Conservation (phyloP, 2,888 invertebrate species). For the Dromius quadrimaculatus region DNA sequence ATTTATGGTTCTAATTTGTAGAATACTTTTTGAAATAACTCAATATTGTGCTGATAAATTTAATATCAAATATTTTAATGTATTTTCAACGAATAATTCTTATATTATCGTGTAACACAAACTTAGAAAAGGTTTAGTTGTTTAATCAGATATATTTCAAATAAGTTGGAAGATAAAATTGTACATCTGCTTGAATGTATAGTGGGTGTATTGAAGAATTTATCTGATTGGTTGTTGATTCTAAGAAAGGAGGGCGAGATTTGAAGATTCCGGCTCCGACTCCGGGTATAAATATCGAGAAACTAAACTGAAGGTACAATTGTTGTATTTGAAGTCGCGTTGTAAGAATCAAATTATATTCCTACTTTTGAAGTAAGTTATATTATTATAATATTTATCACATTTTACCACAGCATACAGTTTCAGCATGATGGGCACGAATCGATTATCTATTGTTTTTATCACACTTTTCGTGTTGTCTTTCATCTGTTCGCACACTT, state of each 20-base stretch:
- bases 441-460: slow-evolving; percentile 44
- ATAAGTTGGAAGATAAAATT: background rate
- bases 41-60: background rate
- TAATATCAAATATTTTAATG: no score
- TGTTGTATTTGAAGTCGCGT: slow-evolving; percentile 38
- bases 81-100: no score
- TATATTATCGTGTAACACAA: background rate
- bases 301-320: slow-evolving; percentile 16
- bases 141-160: background rate
- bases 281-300: slow-evolving; percentile 36
- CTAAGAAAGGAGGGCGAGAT: background rate
- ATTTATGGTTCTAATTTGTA: background rate
- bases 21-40: background rate
- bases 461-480: slow-evolving; percentile 26
- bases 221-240: slow-evolving; percentile 27
- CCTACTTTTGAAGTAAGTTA: slow-evolving; percentile 16
- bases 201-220: background rate
- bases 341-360: slow-evolving; percentile 4
- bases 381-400: background rate
- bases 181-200: background rate
- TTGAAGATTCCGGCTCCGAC: background rate
- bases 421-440: slow-evolving; percentile 37
- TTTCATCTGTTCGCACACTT: slow-evolving; percentile 37
- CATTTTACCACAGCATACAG: background rate
- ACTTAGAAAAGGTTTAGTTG: background rate